phyloP scores from a whole-genome alignment of 2,888 invertebrate species.

The Ophioninae sp. region DNA sequence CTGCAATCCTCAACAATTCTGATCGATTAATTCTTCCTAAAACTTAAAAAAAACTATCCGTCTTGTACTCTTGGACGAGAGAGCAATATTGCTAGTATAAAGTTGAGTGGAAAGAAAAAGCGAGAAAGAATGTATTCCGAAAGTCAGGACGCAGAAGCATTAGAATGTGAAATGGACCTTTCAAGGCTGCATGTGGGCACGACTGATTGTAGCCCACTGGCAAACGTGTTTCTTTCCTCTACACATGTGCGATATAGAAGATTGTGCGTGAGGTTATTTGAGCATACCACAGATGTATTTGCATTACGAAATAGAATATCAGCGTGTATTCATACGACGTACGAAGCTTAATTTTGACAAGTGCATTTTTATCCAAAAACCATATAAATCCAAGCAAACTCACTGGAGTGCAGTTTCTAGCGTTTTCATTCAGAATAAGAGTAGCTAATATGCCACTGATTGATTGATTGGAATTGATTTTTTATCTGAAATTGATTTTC shows the following conservation, averaged over 20 bases:
- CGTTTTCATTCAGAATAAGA: neutral
- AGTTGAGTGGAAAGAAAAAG: conserved; percentile 28
- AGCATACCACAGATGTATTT: conserved; percentile 2
- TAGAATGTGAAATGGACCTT: conserved; percentile 73
- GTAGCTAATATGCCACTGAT: neutral
- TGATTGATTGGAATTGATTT: neutral
- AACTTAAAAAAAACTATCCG: neutral
- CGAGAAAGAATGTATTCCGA: conserved; percentile 56
- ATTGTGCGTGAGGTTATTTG: conserved; percentile 23
- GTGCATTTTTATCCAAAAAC: too few species aligned
- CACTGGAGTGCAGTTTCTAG: neutral
- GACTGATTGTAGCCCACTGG: conserved; percentile 47
- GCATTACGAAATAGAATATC: conserved; percentile 1
- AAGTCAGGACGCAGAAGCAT: conserved; percentile 65
- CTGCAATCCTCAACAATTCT: neutral
- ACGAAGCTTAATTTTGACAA: neutral
- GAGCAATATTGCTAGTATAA: neutral
- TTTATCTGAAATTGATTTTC: too few species aligned
- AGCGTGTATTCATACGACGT: neutral
- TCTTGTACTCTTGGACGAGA: neutral
- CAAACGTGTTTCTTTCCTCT: conserved; percentile 46
- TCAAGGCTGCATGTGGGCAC: conserved; percentile 71
- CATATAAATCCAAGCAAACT: neutral
- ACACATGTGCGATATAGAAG: conserved; percentile 33
- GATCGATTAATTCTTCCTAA: neutral